Evolutionary conservation across 2,113 vertebrate species (phyloP), one percentile per base, ranked within the genome.

Genomic region (Glaucomys volans): DNA sequence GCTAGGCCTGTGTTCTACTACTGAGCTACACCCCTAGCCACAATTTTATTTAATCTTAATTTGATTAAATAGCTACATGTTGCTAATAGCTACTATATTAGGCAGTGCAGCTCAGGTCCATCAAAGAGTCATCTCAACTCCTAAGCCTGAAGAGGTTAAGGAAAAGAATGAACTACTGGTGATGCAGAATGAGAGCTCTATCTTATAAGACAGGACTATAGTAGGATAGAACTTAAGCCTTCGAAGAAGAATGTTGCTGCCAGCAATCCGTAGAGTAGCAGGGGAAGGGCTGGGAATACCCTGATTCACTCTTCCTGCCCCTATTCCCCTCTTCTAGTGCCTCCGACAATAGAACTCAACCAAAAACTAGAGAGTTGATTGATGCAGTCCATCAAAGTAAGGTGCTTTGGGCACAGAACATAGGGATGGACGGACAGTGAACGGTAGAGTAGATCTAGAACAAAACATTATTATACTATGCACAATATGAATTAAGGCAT

Each of bases 1-100:
- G 62, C 26, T 13, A 64, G 30, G 28, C 62, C 62, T 64, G 11
- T 14, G 16, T 12, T 44, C 20, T 74, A 42, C 40, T 40, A 74
- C 40, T 62, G 13, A 24, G 54, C 37, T 13, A 71, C 20, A 50
- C 12, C 4, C 32, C 16, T 37, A 81, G 16, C 26, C 77, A 50
- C 30, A 54, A 82, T 77, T 87, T 92, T 77, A 89, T 26, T 95
- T 81, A 81, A 72, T 94, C 24, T 67, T 67, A 79, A 92, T 72
- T 50, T 11, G 20, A 72, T 77, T 54, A 81, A 86, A 84, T 67
- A 74, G 47, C 11, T 22, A 87, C 24, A 64, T 35, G 16, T 79
- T 44, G 30, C 72, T 62, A 88, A 89, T 12, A 54, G 72, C 57
- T 92, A 75, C 14, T 20, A 18, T 44, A 82, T 13, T 87, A 40